Percentiles rank a stretch among this genome's conserved stretches.
Conservation (phyloP, 1,140 invertebrate species). For the Meloidogyne chitwoodi region DNA sequence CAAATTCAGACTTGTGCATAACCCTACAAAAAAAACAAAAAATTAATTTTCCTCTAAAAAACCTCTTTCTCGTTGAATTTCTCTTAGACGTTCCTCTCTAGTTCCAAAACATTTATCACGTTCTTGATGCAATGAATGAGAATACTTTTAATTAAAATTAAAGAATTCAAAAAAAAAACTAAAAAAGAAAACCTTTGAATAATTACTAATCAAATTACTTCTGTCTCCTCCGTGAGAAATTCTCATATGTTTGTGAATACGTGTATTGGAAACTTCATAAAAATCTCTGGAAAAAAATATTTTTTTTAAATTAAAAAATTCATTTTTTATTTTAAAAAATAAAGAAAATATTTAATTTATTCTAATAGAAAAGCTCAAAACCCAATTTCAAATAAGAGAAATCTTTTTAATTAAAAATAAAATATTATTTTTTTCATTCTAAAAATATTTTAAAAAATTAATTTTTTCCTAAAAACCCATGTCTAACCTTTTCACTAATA, state of each 20-base stretch:
- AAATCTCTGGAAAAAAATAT: slow-evolving; percentile 13
- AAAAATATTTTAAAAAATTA: too few relatives aligned
- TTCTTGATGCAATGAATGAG: neutral
- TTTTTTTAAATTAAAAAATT: too few relatives aligned
- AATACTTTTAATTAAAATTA: slow-evolving; percentile 3
- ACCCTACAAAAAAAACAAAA: neutral
- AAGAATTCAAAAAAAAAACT: neutral
- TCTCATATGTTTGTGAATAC: slow-evolving; percentile 23
- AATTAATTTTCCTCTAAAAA: neutral
- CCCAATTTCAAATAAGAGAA: too few relatives aligned
- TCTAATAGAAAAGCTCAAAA: too few relatives aligned
- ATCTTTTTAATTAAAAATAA: too few relatives aligned
- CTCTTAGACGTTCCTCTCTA: slow-evolving; percentile 14
- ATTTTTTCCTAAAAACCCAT: too few relatives aligned
- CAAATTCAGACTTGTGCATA: neutral
- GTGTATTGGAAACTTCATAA: slow-evolving; percentile 23
- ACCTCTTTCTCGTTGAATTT: neutral
- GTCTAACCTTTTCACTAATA: too few relatives aligned
- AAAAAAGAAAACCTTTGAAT: slow-evolving; percentile 8
- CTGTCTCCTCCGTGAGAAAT: slow-evolving; percentile 10
- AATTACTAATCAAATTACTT: slow-evolving; percentile 14
- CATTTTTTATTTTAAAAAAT: too few relatives aligned
- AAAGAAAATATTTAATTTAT: too few relatives aligned
- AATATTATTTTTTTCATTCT: too few relatives aligned
- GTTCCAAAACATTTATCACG: slow-evolving; percentile 20